Conservation (phyloP, 2,888 invertebrate genomes). For the Microctonus aethiopoides region DNA sequence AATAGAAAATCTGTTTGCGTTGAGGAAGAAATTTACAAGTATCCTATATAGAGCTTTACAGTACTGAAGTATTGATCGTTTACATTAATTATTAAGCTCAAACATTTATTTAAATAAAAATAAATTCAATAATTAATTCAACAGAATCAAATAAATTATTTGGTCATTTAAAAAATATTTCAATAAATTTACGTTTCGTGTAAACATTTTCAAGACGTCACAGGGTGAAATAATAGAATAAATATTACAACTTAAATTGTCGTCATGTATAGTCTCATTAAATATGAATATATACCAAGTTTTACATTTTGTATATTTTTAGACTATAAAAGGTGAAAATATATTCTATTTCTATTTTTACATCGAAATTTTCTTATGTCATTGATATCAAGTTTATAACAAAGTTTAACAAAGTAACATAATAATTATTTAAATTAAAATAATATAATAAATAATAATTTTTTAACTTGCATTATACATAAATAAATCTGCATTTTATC, state of each 20-base stretch:
- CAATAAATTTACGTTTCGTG: neutral
- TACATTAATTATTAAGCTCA: no score
- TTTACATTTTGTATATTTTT: slow-evolving; percentile 6
- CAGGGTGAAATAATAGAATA: slow-evolving; percentile 19
- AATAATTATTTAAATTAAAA: no score
- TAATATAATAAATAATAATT: no score
- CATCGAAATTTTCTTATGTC: neutral
- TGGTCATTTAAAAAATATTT: neutral
- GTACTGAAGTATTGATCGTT: no score
- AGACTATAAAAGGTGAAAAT: neutral
- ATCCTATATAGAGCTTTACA: no score
- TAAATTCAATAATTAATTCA: neutral
- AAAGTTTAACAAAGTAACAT: neutral
- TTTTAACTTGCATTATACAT: no score
- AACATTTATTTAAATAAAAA: no score
- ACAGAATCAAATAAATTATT: neutral
- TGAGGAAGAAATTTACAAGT: no score
- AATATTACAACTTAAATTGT: neutral
- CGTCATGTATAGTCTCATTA: slow-evolving; percentile 12
- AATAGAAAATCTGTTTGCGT: no score
- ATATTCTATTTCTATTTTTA: neutral
- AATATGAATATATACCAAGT: slow-evolving; percentile 10
- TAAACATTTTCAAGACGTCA: neutral
- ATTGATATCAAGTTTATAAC: neutral
- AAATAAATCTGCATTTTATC: no score